A percentile compares a stretch with the other conserved stretches of the same genome.
phyloP scores from a whole-genome alignment of 2,888 invertebrate species.

The Drosophila neutralis region DNA sequence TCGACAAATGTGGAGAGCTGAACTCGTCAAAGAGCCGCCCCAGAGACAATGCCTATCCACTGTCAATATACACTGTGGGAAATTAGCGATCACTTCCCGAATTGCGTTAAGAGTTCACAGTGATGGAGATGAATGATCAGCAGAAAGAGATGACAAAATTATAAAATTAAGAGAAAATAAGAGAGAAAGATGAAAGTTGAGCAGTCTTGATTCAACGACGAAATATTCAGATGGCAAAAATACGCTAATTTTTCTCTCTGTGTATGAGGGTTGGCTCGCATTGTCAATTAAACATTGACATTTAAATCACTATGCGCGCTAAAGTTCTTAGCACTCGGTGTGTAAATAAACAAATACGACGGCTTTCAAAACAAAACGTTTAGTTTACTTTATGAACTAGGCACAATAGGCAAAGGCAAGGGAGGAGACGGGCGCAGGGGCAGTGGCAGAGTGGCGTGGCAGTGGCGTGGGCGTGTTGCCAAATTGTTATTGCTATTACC shows the following conservation, averaged over 20 bases:
- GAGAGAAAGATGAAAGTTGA: background rate
- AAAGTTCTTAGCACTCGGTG: constrained; percentile 37
- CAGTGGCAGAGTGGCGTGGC: background rate
- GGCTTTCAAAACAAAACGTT: constrained; percentile 27
- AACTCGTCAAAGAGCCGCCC: constrained; percentile 32
- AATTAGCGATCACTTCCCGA: background rate
- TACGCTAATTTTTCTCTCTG: background rate
- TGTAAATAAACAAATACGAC: constrained; percentile 19
- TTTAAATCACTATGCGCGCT: constrained; percentile 43
- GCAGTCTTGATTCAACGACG: background rate
- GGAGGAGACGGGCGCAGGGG: background rate
- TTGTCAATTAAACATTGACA: constrained; percentile 63
- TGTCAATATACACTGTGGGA: constrained; percentile 33
- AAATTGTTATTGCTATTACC: constrained; percentile 42
- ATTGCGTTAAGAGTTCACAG: background rate
- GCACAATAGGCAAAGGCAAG: background rate
- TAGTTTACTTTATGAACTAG: constrained; percentile 25
- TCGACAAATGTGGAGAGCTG: constrained; percentile 54
- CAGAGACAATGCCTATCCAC: constrained; percentile 59
- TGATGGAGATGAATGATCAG: background rate
- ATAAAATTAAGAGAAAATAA: background rate
- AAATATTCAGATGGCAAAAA: background rate
- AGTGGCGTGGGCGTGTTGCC: constrained; percentile 59
- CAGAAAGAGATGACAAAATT: background rate
- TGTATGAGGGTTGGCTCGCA: constrained; percentile 38